Evolutionary conservation across 2,113 vertebrate genomes (phyloP).

Genomic region (Petrocephalus microphthalmus): DNA sequence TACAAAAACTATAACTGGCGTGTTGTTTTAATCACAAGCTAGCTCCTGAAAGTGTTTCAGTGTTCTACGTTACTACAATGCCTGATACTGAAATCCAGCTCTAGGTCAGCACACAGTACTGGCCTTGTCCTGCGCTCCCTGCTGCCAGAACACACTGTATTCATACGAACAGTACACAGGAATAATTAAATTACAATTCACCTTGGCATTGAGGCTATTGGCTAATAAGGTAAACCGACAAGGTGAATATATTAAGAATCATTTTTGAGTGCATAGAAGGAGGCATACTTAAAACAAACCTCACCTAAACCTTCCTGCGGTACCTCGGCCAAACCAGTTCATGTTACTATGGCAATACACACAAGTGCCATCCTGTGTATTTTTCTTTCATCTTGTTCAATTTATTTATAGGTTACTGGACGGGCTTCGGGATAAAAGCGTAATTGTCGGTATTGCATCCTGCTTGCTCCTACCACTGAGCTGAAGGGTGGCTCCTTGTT

Average conservation of each 20-base stretch:
- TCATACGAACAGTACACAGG: neutral
- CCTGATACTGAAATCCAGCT: neutral
- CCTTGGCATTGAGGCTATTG: neutral
- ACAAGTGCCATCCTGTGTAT: neutral
- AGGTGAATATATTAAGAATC: neutral
- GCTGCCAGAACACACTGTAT: neutral
- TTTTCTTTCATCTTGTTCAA: constrained; percentile 1
- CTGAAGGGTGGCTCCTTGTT: neutral
- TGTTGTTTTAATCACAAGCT: neutral
- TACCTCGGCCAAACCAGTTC: neutral
- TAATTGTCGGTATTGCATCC: neutral
- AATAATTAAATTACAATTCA: neutral
- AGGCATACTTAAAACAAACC: neutral
- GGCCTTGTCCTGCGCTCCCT: neutral
- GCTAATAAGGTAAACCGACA: neutral
- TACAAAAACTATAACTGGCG: neutral
- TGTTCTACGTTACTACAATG: neutral
- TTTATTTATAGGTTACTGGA: constrained; percentile 13
- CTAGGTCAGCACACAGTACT: neutral
- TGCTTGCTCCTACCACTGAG: neutral
- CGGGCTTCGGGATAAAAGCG: neutral
- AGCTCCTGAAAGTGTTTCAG: neutral
- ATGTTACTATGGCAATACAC: constrained; percentile 4
- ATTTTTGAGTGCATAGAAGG: neutral
- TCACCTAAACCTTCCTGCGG: neutral